Conservation (phyloP, 2,888 invertebrate genomes). For the Sisyra terminalis region DNA sequence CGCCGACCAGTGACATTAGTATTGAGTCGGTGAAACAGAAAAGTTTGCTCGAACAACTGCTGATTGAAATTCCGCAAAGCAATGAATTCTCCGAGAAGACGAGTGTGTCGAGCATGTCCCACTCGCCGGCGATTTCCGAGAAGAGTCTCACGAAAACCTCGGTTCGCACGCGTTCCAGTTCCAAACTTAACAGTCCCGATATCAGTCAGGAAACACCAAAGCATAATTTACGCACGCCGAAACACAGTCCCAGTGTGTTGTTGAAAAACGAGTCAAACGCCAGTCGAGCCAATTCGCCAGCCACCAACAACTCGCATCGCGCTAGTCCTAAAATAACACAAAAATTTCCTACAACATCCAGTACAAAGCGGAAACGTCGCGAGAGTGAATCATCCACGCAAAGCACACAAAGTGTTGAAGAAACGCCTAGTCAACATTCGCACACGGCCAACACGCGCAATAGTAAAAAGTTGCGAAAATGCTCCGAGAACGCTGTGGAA, state of each 20-base stretch:
- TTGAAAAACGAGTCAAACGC: slow-evolving; percentile 18
- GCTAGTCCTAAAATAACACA: slow-evolving; percentile 23
- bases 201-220: slow-evolving; percentile 9
- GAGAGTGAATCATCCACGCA: slow-evolving; percentile 62
- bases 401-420: slow-evolving; percentile 43
- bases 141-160: slow-evolving; percentile 27
- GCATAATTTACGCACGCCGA: slow-evolving; percentile 30
- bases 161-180: slow-evolving; percentile 44
- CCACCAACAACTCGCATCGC: slow-evolving; percentile 19
- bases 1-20: background rate
- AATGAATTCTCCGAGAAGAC: slow-evolving; percentile 30
- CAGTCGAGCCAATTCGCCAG: slow-evolving; percentile 27
- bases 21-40: slow-evolving; percentile 24
- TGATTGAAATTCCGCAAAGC: slow-evolving; percentile 63
- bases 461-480: slow-evolving; percentile 30
- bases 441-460: slow-evolving; percentile 19
- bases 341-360: slow-evolving; percentile 19
- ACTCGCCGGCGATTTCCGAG: slow-evolving; percentile 31
- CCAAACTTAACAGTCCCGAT: slow-evolving; percentile 49
- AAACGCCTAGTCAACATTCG: slow-evolving; percentile 18
- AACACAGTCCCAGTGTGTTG: slow-evolving; percentile 27
- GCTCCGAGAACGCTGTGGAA: slow-evolving; percentile 42
- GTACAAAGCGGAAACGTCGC: slow-evolving; percentile 52
- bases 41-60: slow-evolving; percentile 56
- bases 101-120: slow-evolving; percentile 20